Evolutionary conservation across 2,888 invertebrate species (phyloP), one percentile per base, ranked within the genome.

Genomic region (Netelia virgata): DNA sequence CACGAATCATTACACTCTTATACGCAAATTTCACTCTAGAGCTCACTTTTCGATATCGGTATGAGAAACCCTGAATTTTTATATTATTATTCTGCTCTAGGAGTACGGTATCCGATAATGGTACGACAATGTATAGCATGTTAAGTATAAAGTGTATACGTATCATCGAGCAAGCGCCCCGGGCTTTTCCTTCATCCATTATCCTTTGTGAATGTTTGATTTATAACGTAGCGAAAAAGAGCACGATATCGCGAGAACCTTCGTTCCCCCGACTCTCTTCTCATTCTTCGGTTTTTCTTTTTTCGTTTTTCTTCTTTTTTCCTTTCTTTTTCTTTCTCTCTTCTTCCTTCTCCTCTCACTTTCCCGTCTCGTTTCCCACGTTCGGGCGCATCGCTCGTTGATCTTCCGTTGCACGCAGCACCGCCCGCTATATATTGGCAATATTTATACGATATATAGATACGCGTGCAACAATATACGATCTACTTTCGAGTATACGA

Each of bases 191-290:
- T 86, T 83, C 86, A 87, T 87, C 85, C 82, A 85, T 87, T 87
- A 87, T 87, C 85, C 85, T 87, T 87, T 87, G 86, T 87, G 85
- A 87, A 87, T 86, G 86, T 87, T 86, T 87, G 86, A 87, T 87
- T 87, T 86, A 87, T 87, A 87, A 87, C 85, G 77, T 77, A 78
- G 81, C 64, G 84, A 84, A 82, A 73, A 84, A 78, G 77, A 81
- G 84, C 77, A 53, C 82, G 84, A 84, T 84, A 84, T 74, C 84
- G 81, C 82, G 80, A 78, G 82, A 77, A 79, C 68, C 79, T 72
- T 36, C 36, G 36, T 36, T 36, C 36, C 36, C 36, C 74, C 78
- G 72, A 47, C 66, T 70, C 79, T 72, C 50, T 36, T 63, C 79
- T 55, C 43, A n/a, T n/a, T n/a, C n/a, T n/a, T n/a, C n/a, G n/a